Evolutionary conservation across 2,113 vertebrate genomes (phyloP).

Genomic region (Rhinichthys klamathensis): DNA sequence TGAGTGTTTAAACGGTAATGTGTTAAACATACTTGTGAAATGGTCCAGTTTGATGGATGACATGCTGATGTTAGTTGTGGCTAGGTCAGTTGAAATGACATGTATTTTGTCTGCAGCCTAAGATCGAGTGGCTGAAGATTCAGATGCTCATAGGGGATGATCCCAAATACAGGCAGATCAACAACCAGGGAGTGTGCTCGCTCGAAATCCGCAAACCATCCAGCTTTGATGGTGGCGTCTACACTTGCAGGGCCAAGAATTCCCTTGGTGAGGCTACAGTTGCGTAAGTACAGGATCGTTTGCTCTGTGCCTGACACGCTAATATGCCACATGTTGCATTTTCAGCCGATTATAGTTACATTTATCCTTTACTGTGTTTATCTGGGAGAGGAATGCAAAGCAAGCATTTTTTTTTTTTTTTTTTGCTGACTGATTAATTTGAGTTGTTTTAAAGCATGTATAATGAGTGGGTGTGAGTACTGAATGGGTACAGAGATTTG

Average conservation of each 20-base stretch:
- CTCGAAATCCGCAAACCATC: slow-evolving; percentile 94
- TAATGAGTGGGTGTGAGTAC: not conserved
- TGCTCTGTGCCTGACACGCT: not conserved
- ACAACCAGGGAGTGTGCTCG: slow-evolving; percentile 88
- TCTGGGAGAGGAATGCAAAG: not conserved
- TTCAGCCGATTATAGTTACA: slow-evolving; percentile 5
- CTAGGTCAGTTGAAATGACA: slow-evolving; percentile 46
- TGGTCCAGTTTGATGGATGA: not conserved
- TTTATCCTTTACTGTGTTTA: slow-evolving; percentile 9
- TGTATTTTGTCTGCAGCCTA: slow-evolving; percentile 78
- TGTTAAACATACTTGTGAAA: not conserved
- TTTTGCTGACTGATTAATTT: not conserved
- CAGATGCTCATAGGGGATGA: slow-evolving; percentile 90
- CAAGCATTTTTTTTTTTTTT: not conserved
- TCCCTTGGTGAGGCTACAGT: slow-evolving; percentile 83
- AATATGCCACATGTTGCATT: not conserved
- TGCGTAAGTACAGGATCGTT: slow-evolving; percentile 75
- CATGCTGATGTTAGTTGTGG: too few species aligned
- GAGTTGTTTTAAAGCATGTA: not conserved
- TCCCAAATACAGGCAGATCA: slow-evolving; percentile 88
- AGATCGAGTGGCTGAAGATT: slow-evolving; percentile 94
- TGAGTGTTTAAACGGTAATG: not conserved
- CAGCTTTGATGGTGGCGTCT: slow-evolving; percentile 89
- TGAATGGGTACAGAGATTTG: too few species aligned
- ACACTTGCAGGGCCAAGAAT: slow-evolving; percentile 90